These are phyloP conservation scores for Drosophila elegans DNA, from an alignment of 1,140 invertebrate species.

Conservation along the genomic window DNA sequence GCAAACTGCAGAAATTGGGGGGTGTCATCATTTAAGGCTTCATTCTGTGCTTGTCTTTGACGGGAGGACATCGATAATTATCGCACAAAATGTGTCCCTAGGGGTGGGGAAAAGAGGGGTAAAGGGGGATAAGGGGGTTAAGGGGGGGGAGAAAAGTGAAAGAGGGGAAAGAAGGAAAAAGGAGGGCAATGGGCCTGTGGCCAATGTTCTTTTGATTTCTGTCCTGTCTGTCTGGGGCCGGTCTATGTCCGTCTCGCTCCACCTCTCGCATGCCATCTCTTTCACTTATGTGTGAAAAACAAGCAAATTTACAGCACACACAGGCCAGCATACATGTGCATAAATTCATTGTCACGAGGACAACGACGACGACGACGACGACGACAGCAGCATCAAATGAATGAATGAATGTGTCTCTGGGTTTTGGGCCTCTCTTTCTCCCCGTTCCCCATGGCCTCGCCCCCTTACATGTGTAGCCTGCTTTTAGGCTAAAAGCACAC, in stretches of 20 bases:
- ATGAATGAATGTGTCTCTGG: constrained; percentile 63
- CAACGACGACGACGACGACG: constrained; percentile 27
- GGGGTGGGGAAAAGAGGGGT: background rate
- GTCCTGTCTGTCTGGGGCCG: constrained; percentile 27
- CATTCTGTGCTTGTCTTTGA: constrained; percentile 50
- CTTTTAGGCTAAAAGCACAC: constrained; percentile 71
- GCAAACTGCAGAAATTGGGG: constrained; percentile 21
- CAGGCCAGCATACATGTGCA: constrained; percentile 60
- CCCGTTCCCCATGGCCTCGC: constrained; percentile 24
- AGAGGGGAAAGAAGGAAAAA: background rate
- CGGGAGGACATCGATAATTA: constrained; percentile 72
- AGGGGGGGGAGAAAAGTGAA: background rate
- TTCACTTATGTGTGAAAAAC: constrained; percentile 41
- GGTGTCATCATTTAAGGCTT: constrained; percentile 49
- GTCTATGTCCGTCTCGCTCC: background rate
- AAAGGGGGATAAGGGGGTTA: background rate
- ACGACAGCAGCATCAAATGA: constrained; percentile 69
- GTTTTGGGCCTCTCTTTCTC: background rate
- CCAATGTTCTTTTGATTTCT: constrained; percentile 59
- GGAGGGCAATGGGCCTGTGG: constrained; percentile 34
- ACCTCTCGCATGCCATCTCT: background rate
- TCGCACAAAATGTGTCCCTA: constrained; percentile 62
- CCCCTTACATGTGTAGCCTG: constrained; percentile 66
- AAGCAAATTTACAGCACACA: constrained; percentile 56
- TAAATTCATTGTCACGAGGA: constrained; percentile 75